Evolutionary conservation across 1,140 invertebrate species (phyloP), one percentile per base, ranked within the genome.

Genomic region (Odontomachus brunneus): DNA sequence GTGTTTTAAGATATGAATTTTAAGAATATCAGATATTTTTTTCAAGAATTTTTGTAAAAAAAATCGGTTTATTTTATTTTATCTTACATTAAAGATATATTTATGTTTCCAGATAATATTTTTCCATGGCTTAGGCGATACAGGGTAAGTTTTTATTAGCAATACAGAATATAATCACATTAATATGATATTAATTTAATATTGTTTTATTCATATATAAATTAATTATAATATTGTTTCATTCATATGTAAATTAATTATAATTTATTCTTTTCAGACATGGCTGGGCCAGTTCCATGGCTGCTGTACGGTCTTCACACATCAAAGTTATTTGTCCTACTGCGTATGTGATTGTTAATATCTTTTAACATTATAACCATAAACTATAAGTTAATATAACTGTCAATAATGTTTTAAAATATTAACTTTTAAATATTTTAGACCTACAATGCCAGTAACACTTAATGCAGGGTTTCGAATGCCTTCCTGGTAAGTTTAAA

Each of bases 261-360:
- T 57, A n/a, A 60, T 71, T 53, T 3, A 38, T 74, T 63, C 2
- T 69, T 95, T 95, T 71, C 91, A 99, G 98, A 15, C 97, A 98
- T 96, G 98, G 98, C 62, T 99, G 98, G 98, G 97, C 97, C 22
- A 97, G 96, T 89, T 96, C 97, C 2, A 96, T 99, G 91, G 97
- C 95, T 78, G 95, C 95, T 59, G 96, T 99, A 44, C 95, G 97
- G 90, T 95, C 97, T 19, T 95, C 98, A 26, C 96, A 98, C 92
- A 96, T 98, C 87, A 99, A 99, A 95, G 97, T 99, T 84, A 97
- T 99, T 82, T 99, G 98, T 94, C 98, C 98, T 11, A 99, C 98
- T 87, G 98, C 98, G 94, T 97, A 95, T 95, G 96, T 66, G 22
- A 19, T n/a, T 74, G 65, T 51, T 62, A 82, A 73, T 69, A 76